Evolutionary conservation across 1,140 invertebrate species (phyloP).

Genomic region (Aporrectodea caliginosa): DNA sequence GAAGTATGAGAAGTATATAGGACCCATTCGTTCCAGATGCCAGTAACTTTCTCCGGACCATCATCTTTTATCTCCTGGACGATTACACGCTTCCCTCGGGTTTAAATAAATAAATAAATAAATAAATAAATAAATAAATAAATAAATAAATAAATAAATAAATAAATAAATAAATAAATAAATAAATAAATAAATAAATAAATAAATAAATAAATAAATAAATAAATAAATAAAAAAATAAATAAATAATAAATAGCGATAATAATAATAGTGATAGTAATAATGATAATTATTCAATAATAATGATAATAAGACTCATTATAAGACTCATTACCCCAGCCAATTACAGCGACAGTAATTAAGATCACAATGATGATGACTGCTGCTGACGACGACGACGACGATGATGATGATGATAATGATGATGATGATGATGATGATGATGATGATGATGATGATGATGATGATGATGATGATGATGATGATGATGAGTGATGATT

Average conservation of each 20-base stretch:
- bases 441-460: slow-evolving; percentile 9
- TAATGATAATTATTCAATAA: no score
- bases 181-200: background rate
- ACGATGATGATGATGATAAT: slow-evolving; percentile 1
- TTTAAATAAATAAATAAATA: background rate
- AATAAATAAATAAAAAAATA: background rate
- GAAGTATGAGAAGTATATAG: no score
- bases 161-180: background rate
- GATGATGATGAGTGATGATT: background rate
- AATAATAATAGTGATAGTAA: no score
- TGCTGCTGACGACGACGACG: background rate
- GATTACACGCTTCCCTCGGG: no score
- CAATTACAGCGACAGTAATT: background rate
- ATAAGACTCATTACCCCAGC: no score
- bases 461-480: slow-evolving; percentile 5
- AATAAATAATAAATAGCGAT: no score
- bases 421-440: slow-evolving; percentile 8
- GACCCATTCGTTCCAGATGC: no score
- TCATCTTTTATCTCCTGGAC: no score
- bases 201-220: background rate
- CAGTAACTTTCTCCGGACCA: no score
- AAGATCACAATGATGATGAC: background rate
- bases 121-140: background rate
- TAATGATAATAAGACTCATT: no score
- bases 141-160: background rate